Base-by-base conservation (phyloP, 2,113 vertebrate species). In the Istiophorus platypterus region DNA sequence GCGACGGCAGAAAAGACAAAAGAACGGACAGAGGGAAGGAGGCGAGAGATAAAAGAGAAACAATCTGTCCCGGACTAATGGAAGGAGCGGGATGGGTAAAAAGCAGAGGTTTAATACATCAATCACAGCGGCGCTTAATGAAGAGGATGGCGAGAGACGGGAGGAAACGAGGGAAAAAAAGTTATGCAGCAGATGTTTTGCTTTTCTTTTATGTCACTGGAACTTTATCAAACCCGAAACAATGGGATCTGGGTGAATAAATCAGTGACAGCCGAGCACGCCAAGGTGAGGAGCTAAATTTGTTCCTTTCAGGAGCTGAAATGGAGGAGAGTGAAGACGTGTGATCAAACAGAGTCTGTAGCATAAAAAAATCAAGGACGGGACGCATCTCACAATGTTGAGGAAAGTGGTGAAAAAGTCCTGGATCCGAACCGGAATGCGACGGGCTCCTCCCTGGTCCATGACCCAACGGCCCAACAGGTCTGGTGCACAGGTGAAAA, bases 81-180 rank as follows among this genome's bases (percentile, higher is more conserved):
- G 81, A 82, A 71, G 72, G 27, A 74, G 74, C 14, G 1, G 8
- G 42, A 67, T 7, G 34, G 73, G 37, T n/a, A n/a, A n/a, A 64
- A 71, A 78, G 69, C 27, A 65, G 76, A 85, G 78, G 54, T 90
- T 80, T 72, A 69, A 85, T 34, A 61, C 72, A 77, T 81, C 84
- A 85, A 54, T 87, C 42, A 27, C 31, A 54, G 2, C 0, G 52
- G 0, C 14, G 68, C 62, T 68, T 82, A 88, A 90, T 82, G 86
- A 68, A 52, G 56, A 61, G 41, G 56, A 63, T 20, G 18, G 5
- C n/a, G 17, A 15, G 14, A 17, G n/a, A n/a, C n/a, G n/a, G n/a
- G n/a, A 7, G 26, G 41, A 56, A 18, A 22, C 15, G 47, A 49
- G 14, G 20, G 15, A 9, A 13, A 13, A 14, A 34, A 11, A 37